Evolutionary conservation across 1,140 invertebrate species (phyloP), one percentile per base, ranked within the genome.

Genomic region (Caenorhabditis briggsae): DNA sequence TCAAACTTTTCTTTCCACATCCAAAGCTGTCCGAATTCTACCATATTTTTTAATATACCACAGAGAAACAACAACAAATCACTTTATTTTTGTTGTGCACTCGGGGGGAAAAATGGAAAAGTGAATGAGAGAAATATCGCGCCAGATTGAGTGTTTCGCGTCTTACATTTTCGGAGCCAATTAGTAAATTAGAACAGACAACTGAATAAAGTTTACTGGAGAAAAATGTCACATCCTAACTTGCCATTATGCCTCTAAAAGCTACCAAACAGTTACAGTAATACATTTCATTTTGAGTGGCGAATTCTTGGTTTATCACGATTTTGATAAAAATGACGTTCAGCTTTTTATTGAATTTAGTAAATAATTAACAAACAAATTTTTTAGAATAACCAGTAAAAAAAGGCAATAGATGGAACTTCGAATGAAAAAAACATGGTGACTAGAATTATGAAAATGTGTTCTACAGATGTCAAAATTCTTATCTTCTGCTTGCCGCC

Each of bases 381-480:
- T 46, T 48, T 14, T 25, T 9, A 25, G n/a, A 50, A 18, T 11
- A 78, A 78, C 70, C 70, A 78, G 70, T 48, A 78, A 53, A 74
- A 33, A 25, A 23, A 14, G 83, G 58, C 58, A 61, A 50, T 25
- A 25, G 23, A 84, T 16, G 46, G 1, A 12, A 58, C 16, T 25
- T 25, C 7, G 8, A 58, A n/a, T 58, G n/a, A 58, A n/a, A 25
- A 46, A 61, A 50, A 48, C n/a, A 25, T 33, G 82, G 50, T 43
- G 83, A 25, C 56, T 84, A 61, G 46, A 61, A 61, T 84, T 83
- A 56, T 11, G 11, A 58, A 41, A 82, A 50, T 14, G 5, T 43
- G 18, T 25, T 83, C 23, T 58, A 55, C 14, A 55, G 16, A 20
- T 14, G 5, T 11, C 11, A 41, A 25, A 43, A 59, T 58, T 12